Conservation (phyloP, 2,113 vertebrate species). For the Tychaedon coryphoeus region DNA sequence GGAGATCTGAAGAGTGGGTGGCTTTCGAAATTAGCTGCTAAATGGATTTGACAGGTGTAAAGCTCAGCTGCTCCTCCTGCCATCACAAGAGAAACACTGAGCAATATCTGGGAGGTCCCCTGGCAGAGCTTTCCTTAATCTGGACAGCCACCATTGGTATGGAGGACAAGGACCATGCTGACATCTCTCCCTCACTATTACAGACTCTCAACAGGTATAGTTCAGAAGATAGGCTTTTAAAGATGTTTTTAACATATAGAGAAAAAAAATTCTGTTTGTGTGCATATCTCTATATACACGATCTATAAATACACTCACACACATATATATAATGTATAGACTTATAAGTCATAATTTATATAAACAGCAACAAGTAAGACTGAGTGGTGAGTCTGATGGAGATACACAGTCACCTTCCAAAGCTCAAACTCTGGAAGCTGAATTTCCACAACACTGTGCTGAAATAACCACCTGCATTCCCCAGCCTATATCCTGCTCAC, state of each 20-base stretch:
- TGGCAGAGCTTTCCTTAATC: neutral
- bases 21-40: slow-evolving; percentile 31
- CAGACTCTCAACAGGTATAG: neutral
- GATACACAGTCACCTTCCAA: neutral
- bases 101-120: neutral
- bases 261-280: neutral
- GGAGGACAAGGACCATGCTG: neutral
- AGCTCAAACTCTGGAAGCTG: neutral
- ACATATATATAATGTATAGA: neutral
- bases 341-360: neutral
- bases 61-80: slow-evolving; percentile 15
- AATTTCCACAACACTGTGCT: neutral
- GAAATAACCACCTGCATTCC: neutral
- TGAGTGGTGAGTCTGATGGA: neutral
- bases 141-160: neutral
- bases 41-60: slow-evolving; percentile 40
- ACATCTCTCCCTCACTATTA: neutral
- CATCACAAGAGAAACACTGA: neutral
- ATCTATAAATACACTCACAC: neutral
- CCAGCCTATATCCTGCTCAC: neutral
- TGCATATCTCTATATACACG: rapidly evolving
- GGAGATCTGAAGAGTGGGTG: slow-evolving; percentile 34
- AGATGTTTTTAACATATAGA: neutral
- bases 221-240: rapidly evolving
- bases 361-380: neutral